A percentile compares a stretch with the other conserved stretches of the same genome.
These are phyloP conservation scores for Petrophora chlorosata DNA, from an alignment of 2,888 invertebrate genomes.

Conservation along the genomic window DNA sequence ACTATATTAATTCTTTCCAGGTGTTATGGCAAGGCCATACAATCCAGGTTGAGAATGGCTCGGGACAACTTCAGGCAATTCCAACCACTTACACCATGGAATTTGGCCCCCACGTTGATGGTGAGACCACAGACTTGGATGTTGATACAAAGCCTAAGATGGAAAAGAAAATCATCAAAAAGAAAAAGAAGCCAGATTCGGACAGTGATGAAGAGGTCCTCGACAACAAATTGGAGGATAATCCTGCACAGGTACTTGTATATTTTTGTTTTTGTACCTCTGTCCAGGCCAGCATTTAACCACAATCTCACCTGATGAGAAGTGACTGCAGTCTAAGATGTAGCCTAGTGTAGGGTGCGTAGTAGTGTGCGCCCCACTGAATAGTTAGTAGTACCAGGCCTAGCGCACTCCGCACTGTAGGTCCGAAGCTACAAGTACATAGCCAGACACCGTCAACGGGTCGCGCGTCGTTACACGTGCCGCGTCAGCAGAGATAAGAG, in stretches of 20 bases:
- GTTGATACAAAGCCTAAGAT: constrained; percentile 76
- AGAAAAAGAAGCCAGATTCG: constrained; percentile 79
- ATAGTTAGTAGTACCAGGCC: too few species aligned
- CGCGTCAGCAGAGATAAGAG: too few species aligned
- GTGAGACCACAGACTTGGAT: constrained; percentile 64
- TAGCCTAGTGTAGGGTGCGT: too few species aligned
- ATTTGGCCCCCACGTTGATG: constrained; percentile 68
- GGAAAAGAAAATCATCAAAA: constrained; percentile 72
- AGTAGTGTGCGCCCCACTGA: too few species aligned
- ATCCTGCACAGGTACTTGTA: constrained; percentile 78
- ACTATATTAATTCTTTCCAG: constrained; percentile 57
- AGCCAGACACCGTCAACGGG: too few species aligned
- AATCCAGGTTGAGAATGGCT: constrained; percentile 85
- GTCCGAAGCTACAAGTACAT: too few species aligned
- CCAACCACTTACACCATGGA: constrained; percentile 67
- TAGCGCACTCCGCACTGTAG: too few species aligned
- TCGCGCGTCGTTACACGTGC: too few species aligned
- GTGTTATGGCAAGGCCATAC: constrained; percentile 87
- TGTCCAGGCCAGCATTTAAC: too few species aligned
- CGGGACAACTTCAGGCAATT: constrained; percentile 65
- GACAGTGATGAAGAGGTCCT: constrained; percentile 79
- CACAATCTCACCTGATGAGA: too few species aligned
- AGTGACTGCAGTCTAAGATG: too few species aligned
- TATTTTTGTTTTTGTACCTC: constrained; percentile 3
- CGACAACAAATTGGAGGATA: constrained; percentile 88